Evolutionary conservation across 1,140 invertebrate genomes (phyloP), one percentile per base, ranked within the genome.

Genomic region (Heliothis virescens): DNA sequence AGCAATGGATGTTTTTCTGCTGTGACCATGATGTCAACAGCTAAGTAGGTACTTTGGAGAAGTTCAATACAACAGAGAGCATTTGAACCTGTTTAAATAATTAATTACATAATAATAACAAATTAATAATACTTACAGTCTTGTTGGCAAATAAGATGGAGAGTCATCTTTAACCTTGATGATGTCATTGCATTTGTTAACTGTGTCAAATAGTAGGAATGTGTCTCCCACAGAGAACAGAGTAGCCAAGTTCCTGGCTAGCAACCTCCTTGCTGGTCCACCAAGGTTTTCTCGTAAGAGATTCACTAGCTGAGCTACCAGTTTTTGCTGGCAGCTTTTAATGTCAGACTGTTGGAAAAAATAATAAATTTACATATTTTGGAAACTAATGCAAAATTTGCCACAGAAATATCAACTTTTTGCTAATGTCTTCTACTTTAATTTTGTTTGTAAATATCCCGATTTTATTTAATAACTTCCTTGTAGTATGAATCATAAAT

Each of bases 151-250:
- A 92, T 98, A 98, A 85, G 98, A 98, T 0, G 98, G 98, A 4
- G 98, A 99, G 91, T 99, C 99, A 96, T 99, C 99, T 91, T 99
- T 99, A 84, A 98, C 98, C 94, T 98, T 99, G 16, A 99, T 95
- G 83, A 99, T 98, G 91, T 99, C 99, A 95, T 99, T 99, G 95
- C 99, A 99, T 84, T 98, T 98, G 93, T 99, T 99, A 62, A 99
- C 98, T 3, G 99, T 99, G 85, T 99, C 98, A 95, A 99, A 99
- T 0, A 99, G 96, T 75, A 99, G 96, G 95, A 99, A 99, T 63
- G 99, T 99, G 94, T 99, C 99, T 0, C 99, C 99, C 63, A 99
- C 98, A 84, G 98, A 98, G 94, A 99, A 99, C 48, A 99, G 95
- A 7, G 98, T 99, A 0, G 99, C 98, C 55, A 99, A 95, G 91